Base-by-base conservation (phyloP, 2,888 invertebrate species). In the Ormyrus labotus region DNA sequence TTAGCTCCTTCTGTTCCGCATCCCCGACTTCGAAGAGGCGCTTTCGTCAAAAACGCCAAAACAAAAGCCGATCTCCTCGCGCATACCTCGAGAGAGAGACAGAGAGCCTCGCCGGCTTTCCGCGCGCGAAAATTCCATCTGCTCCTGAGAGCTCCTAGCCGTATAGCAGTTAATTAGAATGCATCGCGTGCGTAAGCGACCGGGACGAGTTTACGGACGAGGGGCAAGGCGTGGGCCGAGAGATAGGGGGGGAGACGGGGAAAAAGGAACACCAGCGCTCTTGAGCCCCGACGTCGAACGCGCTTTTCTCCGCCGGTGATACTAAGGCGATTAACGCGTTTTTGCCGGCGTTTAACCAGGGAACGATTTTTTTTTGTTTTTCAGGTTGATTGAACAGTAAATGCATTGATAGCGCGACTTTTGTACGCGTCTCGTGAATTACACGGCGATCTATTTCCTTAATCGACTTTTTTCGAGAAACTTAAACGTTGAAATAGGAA, bases 171-270 rank as follows among this genome's bases (percentile, higher is more conserved):
- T 78, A 78, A 78, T 78, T 78, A 71, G 71, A 78, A 78, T 70
- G 71, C 77, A 65, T 70, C 34, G 77, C 77, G 67, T 53, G 68
- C 11, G 51, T 51, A 45, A 47, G 48, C 68, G 60, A 13, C 19
- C 53, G 48, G 69, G 71, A 70, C 71, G 71, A 69, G 76, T 76
- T 69, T 76, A 48, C 68, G 9, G 61, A 58, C 55, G 61, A 10
- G 45, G 13, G 11, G 2, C 13, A 45, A 75, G 65, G 65, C 55
- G 48, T 10, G 64, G 47, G 64, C 10, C 19, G 53, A 48, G 9
- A 48, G 48, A 60, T 6, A 45, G 61, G 6, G 55, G 47, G 10
- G 57, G 47, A 55, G 34, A 47, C 13, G 48, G 47, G 13, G 13
- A 60, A 75, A 67, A 75, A 67, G 47, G 67, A 75, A 51, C 74